Evolutionary conservation across 2,888 invertebrate genomes (phyloP).

Genomic region (Lepidocyrtinus sp.): DNA sequence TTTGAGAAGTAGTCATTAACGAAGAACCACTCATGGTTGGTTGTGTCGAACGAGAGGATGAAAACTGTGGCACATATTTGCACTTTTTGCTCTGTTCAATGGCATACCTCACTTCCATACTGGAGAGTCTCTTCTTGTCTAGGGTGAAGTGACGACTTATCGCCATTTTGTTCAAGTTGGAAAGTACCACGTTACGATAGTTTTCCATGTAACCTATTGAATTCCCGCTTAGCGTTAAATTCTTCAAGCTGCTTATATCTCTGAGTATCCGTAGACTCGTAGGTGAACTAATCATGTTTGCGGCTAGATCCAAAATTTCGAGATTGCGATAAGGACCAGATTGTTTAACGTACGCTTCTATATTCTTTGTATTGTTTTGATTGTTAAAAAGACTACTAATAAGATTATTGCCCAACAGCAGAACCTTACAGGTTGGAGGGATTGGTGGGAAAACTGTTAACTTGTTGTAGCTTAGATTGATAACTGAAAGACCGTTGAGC

Average conservation of each 20-base stretch:
- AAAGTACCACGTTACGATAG: conserved; percentile 62
- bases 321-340: conserved; percentile 53
- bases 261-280: conserved; percentile 58
- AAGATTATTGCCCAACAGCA: conserved; percentile 68
- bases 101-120: conserved; percentile 64
- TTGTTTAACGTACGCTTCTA: conserved; percentile 48
- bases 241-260: conserved; percentile 63
- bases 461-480: conserved; percentile 69
- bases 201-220: conserved; percentile 64
- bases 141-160: conserved; percentile 64
- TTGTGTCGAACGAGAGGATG: conserved; percentile 3
- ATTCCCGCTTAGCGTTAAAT: conserved; percentile 64
- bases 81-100: conserved; percentile 62
- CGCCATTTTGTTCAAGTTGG: conserved; percentile 60
- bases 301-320: conserved; percentile 67
- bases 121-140: conserved; percentile 66
- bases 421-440: conserved; percentile 67
- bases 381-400: conserved; percentile 60
- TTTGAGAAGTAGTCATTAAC: conserved; percentile 47
- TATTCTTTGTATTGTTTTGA: conserved; percentile 35
- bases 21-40: conserved; percentile 34
- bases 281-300: conserved; percentile 66
- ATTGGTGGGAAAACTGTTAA: conserved; percentile 66
- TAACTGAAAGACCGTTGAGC: conserved; percentile 60
- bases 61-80: conserved; percentile 63